Evolutionary conservation across 2,113 vertebrate genomes (phyloP), one percentile per base, ranked within the genome.

Genomic region (Tenrec ecaudatus): DNA sequence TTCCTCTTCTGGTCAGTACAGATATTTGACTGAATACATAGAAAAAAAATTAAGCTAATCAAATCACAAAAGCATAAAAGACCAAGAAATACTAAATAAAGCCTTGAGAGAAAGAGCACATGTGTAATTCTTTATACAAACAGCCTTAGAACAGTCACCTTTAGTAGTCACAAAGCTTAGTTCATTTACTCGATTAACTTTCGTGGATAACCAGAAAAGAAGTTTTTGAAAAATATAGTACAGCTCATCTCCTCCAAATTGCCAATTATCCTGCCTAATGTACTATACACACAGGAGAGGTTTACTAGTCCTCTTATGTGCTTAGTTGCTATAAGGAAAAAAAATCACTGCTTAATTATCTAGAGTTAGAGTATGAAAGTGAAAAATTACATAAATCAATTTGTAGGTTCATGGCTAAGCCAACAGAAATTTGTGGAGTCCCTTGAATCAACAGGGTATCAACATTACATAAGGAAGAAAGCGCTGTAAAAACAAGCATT

Each of bases 1-100:
- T 96, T 97, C 97, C 97, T 90, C 98, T 95, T 98, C 98, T 97
- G 96, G 95, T 91, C 95, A 97, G 92, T 97, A 97, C 58, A 96
- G 97, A 95, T 97, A 98, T 0, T 33, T 95, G 94, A 95, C 80
- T 64, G 90, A 97, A 96, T 69, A 90, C 92, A 94, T 93, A 89
- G 95, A 95, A 92, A 94, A 88, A 86, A 95, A 93, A 40, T 93
- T 10, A 43, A 79, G 95, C 97, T 92, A 96, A 96, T 87, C 10
- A 82, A 96, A 78, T 68, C 82, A 95, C 60, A 85, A 95, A 93
- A 97, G 90, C 71, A 95, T 88, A 92, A 95, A 97, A 92, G 86
- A 92, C 57, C 90, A 92, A 91, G 94, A 92, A 83, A 58, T 93
- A 93, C 92, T 96, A 96, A 62, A 92, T 96, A 90, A 95, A 96